Conservation (phyloP, 92 coral and sea anemone species). For the Metridium senile region DNA sequence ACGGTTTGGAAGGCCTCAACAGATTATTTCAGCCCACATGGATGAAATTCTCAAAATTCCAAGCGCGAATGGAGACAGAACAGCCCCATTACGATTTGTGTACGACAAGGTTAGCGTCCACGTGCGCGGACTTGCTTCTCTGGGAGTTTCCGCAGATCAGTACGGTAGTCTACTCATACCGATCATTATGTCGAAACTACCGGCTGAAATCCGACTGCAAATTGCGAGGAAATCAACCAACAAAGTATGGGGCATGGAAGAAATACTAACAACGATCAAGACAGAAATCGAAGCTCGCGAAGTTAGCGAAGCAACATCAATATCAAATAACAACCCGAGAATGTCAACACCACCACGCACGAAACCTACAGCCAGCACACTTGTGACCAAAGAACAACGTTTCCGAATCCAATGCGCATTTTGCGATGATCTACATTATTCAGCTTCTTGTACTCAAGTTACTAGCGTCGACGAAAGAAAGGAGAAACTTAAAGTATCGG, state of each 20-base stretch:
- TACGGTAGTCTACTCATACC: slow-evolving; percentile 53
- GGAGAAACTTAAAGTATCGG: slow-evolving; percentile 26
- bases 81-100: slow-evolving; percentile 28
- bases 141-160: slow-evolving; percentile 41
- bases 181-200: slow-evolving; percentile 41
- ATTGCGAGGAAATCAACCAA: slow-evolving; percentile 37
- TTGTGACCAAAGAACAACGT: slow-evolving; percentile 15
- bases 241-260: slow-evolving; percentile 49
- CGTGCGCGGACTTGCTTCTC: slow-evolving; percentile 38
- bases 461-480: slow-evolving; percentile 5
- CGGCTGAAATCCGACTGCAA: slow-evolving; percentile 41
- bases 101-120: slow-evolving; percentile 48
- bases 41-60: slow-evolving; percentile 52
- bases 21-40: slow-evolving; percentile 53
- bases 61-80: slow-evolving; percentile 9
- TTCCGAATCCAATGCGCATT: slow-evolving; percentile 35
- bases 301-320: slow-evolving; percentile 34
- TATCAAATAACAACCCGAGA: not conserved
- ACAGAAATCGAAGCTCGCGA: slow-evolving; percentile 53
- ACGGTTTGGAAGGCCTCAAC: slow-evolving; percentile 48
- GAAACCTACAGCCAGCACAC: slow-evolving; percentile 47
- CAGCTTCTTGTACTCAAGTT: slow-evolving; percentile 44
- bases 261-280: slow-evolving; percentile 36
- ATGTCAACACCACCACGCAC: not conserved
- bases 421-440: slow-evolving; percentile 42